Evolutionary conservation across 1,140 invertebrate genomes (phyloP), one percentile per base, ranked within the genome.

Genomic region (Rhagoletis zephyria): DNA sequence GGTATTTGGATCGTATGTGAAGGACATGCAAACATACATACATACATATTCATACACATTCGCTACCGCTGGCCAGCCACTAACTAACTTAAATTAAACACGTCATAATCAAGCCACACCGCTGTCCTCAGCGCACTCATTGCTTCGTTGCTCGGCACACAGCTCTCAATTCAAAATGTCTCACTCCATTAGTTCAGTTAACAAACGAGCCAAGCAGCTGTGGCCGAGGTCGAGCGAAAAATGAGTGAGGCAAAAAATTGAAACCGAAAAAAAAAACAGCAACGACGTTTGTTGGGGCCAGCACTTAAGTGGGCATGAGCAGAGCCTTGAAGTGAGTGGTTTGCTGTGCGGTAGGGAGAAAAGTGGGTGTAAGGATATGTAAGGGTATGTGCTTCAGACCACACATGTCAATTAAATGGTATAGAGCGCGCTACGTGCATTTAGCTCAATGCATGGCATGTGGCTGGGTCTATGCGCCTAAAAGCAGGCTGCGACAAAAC

Each of bases 201-300:
- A 81, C 74, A 81, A 51, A 59, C 74, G 74, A 81, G 51, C 19
- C 56, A 81, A 81, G 74, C 74, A 81, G 74, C 74, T 81, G 74
- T 59, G 74, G 51, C 48, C 51, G 45, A 6, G 48, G 48, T 56
- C 48, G 74, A 14, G 6, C 9, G 74, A 51, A 56, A 56, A 19
- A 81, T 56, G 10, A 10, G 51, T 30, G 30, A 30, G 30, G 30
- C 30, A 30, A 30, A 30, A 30, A 30, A 30, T 56, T 56, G 51
- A 56, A 56, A 56, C 5, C 5, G 51, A 56, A 30, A 30, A 30
- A 30, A 30, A 30, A 30, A 30, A 30, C 5, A 48, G 7, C 10
- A 16, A 74, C 45, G 42, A 48, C 14, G 12, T 74, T 74, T 1
- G 45, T n/a, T 42, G n/a, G 70, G 30, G 30, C 6, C 48, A 16